Evolutionary conservation across 2,113 vertebrate species (phyloP), one percentile per base, ranked within the genome.

Genomic region (Dunckerocampus dactyliophorus): DNA sequence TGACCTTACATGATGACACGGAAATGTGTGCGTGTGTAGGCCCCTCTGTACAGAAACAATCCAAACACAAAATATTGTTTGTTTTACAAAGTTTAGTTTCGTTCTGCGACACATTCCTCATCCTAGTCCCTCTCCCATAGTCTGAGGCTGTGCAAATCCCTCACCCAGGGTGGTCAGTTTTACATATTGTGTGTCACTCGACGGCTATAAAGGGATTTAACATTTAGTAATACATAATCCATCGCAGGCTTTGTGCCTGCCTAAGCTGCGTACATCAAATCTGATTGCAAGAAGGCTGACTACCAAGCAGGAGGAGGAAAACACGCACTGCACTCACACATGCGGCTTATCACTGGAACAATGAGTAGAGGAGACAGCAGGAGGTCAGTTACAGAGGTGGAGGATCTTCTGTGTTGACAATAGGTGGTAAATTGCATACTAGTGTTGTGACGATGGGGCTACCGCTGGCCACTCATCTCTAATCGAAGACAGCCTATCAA

Each of bases 121-220:
- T 62, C 43, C 20, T 43, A 31, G 53, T 62, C 56, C n/a, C 51
- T 59, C 68, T 62, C 58, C 22, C 20, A 47, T 53, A 51, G 71
- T 78, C 62, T 72, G 50, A 52, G 72, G 59, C 37, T 65, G 69
- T 52, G 71, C 63, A 90, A 91, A 87, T 85, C 85, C 79, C 73
- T 85, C 88, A 82, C 84, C 46, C 63, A 82, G 86, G 87, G 85
- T 89, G 89, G 88, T 88, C 86, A 86, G 85, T 88, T 91, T 87
- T 90, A 85, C 88, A 91, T 89, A 91, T 87, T 90, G 89, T 90
- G 85, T 87, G 84, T 84, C 87, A 88, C 85, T 88, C 87, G 86
- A 88, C 64, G 76, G 86, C 83, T 84, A 84, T 90, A 90, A 92
- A 83, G 74, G 87, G 89, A 89, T 91, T 92, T 88, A 88, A 85